Evolutionary conservation across 2,888 invertebrate genomes (phyloP).

Genomic region (Drosophila yooni): DNA sequence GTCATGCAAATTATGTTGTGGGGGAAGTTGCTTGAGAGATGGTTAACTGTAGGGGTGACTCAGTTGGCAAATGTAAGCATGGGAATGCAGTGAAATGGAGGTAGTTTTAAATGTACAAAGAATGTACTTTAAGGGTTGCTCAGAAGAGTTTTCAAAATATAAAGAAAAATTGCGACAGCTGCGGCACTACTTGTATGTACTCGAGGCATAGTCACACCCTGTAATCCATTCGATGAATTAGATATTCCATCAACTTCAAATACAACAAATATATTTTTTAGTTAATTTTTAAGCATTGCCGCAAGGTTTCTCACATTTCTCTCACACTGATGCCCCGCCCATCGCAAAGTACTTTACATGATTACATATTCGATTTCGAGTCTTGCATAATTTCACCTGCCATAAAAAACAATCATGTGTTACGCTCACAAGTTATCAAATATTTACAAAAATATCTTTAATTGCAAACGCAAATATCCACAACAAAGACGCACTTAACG

Average conservation of each 20-base stretch:
- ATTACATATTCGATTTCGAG: constrained; percentile 10
- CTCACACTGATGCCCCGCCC: not conserved
- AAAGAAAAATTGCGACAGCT: not conserved
- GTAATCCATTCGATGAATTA: not conserved
- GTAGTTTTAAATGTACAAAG: not conserved
- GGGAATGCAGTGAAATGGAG: constrained; percentile 9
- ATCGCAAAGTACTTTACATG: constrained; percentile 1
- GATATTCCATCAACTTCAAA: not conserved
- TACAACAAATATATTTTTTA: not conserved
- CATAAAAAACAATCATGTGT: constrained; percentile 14
- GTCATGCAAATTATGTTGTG: constrained; percentile 27
- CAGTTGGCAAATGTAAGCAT: constrained; percentile 2
- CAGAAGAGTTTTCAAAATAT: not conserved
- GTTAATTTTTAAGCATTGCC: not conserved
- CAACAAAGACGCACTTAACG: constrained; percentile 20
- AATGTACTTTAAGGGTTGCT: constrained; percentile 6
- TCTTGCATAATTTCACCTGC: constrained; percentile 40
- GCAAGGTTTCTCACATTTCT: not conserved
- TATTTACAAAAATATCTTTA: constrained; percentile 22
- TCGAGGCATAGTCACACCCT: not conserved
- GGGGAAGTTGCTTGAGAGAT: not conserved
- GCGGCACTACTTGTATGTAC: not conserved
- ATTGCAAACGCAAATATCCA: constrained; percentile 22
- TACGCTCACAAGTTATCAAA: constrained; percentile 9
- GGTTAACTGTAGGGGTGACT: constrained; percentile 22